Conservation (phyloP, 2,888 invertebrate genomes). For the Latrodectus hesperus region DNA sequence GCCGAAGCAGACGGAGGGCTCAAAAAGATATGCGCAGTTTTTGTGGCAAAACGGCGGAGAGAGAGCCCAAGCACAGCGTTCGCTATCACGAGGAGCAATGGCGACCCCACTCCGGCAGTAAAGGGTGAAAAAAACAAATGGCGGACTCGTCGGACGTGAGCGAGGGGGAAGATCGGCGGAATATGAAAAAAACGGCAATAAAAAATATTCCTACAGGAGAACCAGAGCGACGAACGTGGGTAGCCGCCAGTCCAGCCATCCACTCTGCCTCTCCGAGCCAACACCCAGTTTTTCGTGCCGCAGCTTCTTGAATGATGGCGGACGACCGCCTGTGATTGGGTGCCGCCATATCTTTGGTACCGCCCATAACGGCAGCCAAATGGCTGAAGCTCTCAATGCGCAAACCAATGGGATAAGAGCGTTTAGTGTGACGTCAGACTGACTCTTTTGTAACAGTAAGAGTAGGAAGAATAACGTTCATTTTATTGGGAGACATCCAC, state of each 20-base stretch:
- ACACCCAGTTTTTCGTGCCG: slow-evolving; percentile 68
- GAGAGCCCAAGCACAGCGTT: slow-evolving; percentile 29
- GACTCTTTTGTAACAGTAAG: slow-evolving; percentile 12
- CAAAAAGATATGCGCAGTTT: background rate
- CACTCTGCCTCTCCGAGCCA: slow-evolving; percentile 58
- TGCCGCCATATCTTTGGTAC: background rate
- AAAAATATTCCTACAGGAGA: slow-evolving; percentile 25
- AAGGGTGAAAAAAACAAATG: slow-evolving; percentile 67
- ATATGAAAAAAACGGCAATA: slow-evolving; percentile 29
- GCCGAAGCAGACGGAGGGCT: background rate
- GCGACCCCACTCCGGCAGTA: slow-evolving; percentile 51
- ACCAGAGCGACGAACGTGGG: slow-evolving; percentile 38
- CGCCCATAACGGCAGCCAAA: slow-evolving; percentile 17
- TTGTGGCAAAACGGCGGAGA: background rate
- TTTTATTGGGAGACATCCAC: slow-evolving; percentile 47
- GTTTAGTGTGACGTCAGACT: slow-evolving; percentile 49
- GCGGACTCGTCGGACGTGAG: slow-evolving; percentile 44
- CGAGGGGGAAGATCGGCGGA: slow-evolving; percentile 1
- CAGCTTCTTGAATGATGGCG: slow-evolving; percentile 66
- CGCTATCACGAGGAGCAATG: slow-evolving; percentile 54
- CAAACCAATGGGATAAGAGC: slow-evolving; percentile 35
- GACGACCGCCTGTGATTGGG: slow-evolving; percentile 41
- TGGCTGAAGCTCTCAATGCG: slow-evolving; percentile 47
- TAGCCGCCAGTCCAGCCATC: slow-evolving; percentile 31
- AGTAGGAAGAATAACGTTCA: slow-evolving; percentile 24